Evolutionary conservation across 2,888 invertebrate species (phyloP).

Genomic region (Anarsia innoxiella): DNA sequence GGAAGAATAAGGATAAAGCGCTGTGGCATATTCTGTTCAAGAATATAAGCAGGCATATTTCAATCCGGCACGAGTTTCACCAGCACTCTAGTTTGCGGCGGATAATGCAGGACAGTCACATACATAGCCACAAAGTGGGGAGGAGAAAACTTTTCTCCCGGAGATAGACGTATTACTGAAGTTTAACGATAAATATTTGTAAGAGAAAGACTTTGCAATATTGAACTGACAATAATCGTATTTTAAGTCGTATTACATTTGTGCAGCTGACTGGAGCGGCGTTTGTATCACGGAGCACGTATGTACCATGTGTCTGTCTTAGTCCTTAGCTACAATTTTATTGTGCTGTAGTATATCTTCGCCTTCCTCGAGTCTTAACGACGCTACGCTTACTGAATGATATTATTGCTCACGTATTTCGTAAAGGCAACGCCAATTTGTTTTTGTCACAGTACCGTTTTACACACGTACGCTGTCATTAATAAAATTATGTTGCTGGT

Average conservation of each 20-base stretch:
- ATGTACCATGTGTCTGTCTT: constrained; percentile 48
- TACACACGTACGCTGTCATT: constrained; percentile 9
- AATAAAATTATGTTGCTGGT: constrained; percentile 2
- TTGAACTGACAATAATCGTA: constrained; percentile 47
- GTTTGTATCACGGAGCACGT: constrained; percentile 41
- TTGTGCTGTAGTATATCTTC: constrained; percentile 36
- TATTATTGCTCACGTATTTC: constrained; percentile 38
- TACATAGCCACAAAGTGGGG: constrained; percentile 35
- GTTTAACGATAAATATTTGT: constrained; percentile 16
- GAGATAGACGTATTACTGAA: constrained; percentile 24
- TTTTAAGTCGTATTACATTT: constrained; percentile 28
- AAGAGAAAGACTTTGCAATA: constrained; percentile 30
- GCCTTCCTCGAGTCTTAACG: constrained; percentile 33
- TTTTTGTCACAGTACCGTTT: constrained; percentile 21
- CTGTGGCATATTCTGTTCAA: constrained; percentile 72
- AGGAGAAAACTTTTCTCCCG: constrained; percentile 46
- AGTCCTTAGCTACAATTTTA: constrained; percentile 40
- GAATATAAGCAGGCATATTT: constrained; percentile 70
- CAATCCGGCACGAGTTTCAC: constrained; percentile 69
- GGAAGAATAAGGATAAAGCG: constrained; percentile 73
- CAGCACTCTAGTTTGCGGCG: constrained; percentile 63
- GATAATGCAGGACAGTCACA: constrained; percentile 60
- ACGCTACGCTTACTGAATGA: constrained; percentile 35
- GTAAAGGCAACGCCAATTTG: constrained; percentile 22
- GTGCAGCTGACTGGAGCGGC: constrained; percentile 22